Conservation (phyloP, 2,797 vertebrate species). For the Anisognathus igniventris region DNA sequence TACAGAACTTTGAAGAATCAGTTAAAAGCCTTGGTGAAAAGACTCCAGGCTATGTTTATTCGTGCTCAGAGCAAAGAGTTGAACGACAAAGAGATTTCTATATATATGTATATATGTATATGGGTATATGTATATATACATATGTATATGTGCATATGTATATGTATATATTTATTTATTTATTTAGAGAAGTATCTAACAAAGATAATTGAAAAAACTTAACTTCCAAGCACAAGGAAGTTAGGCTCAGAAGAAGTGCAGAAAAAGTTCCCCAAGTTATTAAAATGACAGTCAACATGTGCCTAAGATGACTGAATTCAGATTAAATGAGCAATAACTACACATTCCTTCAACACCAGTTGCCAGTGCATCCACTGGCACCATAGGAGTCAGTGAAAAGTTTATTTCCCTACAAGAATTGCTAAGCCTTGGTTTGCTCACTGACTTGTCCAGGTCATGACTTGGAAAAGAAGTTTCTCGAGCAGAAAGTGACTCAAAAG, state of each 20-base stretch:
- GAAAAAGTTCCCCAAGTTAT: background rate
- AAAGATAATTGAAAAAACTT: background rate
- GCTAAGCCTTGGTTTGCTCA: background rate
- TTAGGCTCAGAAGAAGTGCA: background rate
- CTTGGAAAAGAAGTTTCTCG: background rate
- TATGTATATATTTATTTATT: too few species aligned
- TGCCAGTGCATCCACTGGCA: background rate
- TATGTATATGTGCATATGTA: too few species aligned
- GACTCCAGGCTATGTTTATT: background rate
- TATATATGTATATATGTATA: too few species aligned
- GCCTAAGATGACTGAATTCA: background rate
- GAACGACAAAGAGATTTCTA: background rate
- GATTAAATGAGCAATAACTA: background rate
- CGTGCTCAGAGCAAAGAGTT: accelerated
- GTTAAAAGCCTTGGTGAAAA: background rate
- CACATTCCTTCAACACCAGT: background rate
- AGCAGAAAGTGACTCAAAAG: background rate
- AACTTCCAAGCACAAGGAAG: background rate
- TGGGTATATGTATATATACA: too few species aligned
- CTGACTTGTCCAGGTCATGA: background rate
- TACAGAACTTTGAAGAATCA: background rate
- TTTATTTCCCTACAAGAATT: background rate
- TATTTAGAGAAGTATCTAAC: background rate
- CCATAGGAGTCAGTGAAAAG: background rate
- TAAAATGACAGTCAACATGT: background rate